A percentile compares a stretch with the other conserved stretches of the same genome.
Conservation (phyloP, 2,888 invertebrate species). For the Drosophila testacea region DNA sequence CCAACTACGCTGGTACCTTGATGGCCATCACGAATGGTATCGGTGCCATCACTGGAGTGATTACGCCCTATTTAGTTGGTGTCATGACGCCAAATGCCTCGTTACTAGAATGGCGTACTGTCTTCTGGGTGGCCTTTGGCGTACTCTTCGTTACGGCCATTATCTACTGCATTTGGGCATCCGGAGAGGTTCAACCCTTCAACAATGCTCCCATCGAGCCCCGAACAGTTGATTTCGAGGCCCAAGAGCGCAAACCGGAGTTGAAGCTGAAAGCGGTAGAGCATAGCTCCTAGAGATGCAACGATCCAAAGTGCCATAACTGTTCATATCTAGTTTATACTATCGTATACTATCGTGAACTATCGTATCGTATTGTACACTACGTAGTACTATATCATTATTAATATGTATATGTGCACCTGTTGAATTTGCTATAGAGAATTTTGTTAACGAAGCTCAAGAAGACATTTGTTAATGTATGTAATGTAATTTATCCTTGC, state of each 20-base stretch:
- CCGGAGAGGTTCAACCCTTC: conserved; percentile 92
- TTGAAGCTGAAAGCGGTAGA: conserved; percentile 41
- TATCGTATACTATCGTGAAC: conserved; percentile 25
- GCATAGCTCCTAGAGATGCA: conserved; percentile 58
- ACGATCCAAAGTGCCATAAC: conserved; percentile 60
- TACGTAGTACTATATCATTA: conserved; percentile 32
- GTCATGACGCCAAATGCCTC: conserved; percentile 88
- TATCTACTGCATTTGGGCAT: conserved; percentile 89
- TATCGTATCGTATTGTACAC: conserved; percentile 2
- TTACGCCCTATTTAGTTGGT: conserved; percentile 89
- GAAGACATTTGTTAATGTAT: conserved; percentile 33
- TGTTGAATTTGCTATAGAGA: conserved; percentile 23
- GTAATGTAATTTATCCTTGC: conserved; percentile 31
- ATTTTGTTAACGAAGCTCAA: conserved; percentile 29
- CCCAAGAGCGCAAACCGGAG: conserved; percentile 59
- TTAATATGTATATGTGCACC: conserved; percentile 25
- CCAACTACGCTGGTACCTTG: conserved; percentile 88
- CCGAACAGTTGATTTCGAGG: conserved; percentile 62
- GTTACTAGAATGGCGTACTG: conserved; percentile 90
- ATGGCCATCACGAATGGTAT: conserved; percentile 91
- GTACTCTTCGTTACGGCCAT: conserved; percentile 89
- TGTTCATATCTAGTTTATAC: conserved; percentile 35
- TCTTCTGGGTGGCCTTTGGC: conserved; percentile 92
- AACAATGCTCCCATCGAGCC: conserved; percentile 86
- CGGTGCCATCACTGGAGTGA: conserved; percentile 90